phyloP scores from a whole-genome alignment of 1,140 invertebrate species.

The Brachionus angularis region DNA sequence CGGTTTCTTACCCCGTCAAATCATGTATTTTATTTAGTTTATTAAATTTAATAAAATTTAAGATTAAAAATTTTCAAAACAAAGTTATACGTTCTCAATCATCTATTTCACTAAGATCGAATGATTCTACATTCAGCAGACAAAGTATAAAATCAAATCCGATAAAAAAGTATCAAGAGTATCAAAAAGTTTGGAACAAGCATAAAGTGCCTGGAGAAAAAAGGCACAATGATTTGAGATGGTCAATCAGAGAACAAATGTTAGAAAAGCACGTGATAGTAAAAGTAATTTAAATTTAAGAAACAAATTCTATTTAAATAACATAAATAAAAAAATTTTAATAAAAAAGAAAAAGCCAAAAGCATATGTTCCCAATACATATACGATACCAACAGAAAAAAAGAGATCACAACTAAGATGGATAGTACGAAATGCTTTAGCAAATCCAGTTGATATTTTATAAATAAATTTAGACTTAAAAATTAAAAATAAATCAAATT shows the following conservation, averaged over 20 bases:
- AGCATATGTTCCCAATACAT: slow-evolving; percentile 51
- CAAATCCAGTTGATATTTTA: slow-evolving; percentile 39
- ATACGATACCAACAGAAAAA: slow-evolving; percentile 54
- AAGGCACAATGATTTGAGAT: slow-evolving; percentile 52
- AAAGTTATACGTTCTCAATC: slow-evolving; percentile 20
- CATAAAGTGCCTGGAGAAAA: slow-evolving; percentile 53
- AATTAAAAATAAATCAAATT: too few relatives aligned
- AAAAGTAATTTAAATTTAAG: slow-evolving; percentile 48
- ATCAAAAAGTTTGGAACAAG: slow-evolving; percentile 49
- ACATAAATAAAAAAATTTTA: not conserved
- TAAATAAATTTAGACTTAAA: slow-evolving; percentile 13
- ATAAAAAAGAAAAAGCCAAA: slow-evolving; percentile 50
- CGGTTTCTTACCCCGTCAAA: slow-evolving; percentile 10
- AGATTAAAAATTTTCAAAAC: too few relatives aligned
- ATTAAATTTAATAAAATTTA: not conserved
- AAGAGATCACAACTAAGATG: slow-evolving; percentile 52
- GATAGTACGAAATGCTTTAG: slow-evolving; percentile 48
- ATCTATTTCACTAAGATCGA: not conserved
- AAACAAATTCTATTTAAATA: slow-evolving; percentile 4
- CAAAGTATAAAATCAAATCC: slow-evolving; percentile 49
- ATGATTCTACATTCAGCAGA: slow-evolving; percentile 14
- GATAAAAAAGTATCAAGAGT: slow-evolving; percentile 51
- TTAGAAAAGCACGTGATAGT: slow-evolving; percentile 51
- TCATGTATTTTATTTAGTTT: slow-evolving; percentile 6
- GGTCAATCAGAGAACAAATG: slow-evolving; percentile 56